phyloP scores from a whole-genome alignment of 2,888 invertebrate species.

The Drosophila subsilvestris region DNA sequence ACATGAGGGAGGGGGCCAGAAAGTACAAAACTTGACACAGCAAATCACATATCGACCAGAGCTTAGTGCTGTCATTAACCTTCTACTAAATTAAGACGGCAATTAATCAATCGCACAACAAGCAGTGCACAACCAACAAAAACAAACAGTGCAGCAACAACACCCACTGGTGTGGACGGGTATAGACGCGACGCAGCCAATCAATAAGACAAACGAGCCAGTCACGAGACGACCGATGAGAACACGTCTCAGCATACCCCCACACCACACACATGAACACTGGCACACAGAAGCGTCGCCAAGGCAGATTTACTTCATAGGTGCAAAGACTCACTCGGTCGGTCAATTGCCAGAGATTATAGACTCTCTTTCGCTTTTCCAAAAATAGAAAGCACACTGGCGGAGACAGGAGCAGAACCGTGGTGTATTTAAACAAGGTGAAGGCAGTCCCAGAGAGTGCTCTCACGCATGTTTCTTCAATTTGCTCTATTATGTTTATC shows the following conservation, averaged over 20 bases:
- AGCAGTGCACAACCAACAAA: constrained; percentile 44
- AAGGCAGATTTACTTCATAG: constrained; percentile 57
- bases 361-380: constrained; percentile 26
- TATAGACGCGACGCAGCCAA: constrained; percentile 35
- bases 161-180: not conserved
- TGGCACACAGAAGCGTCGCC: constrained; percentile 15
- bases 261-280: constrained; percentile 4
- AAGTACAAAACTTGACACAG: constrained; percentile 15
- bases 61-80: constrained; percentile 48
- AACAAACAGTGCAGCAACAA: constrained; percentile 7
- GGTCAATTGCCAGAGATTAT: constrained; percentile 49
- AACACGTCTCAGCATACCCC: constrained; percentile 26
- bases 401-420: constrained; percentile 25
- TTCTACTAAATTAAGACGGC: constrained; percentile 45
- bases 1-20: constrained; percentile 5
- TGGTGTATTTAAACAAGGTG: not conserved
- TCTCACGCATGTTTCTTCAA: not conserved
- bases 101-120: constrained; percentile 49
- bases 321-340: constrained; percentile 49
- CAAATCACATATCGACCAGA: constrained; percentile 44
- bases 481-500: too few species aligned
- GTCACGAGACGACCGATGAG: constrained; percentile 61
- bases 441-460: not conserved
- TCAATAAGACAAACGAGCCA: constrained; percentile 71
- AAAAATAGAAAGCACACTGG: constrained; percentile 36